A percentile compares a stretch with the other conserved stretches of the same genome.
Conservation (phyloP, 35 echinoderm and acorn worm species). For the Lytechinus variegatus region DNA sequence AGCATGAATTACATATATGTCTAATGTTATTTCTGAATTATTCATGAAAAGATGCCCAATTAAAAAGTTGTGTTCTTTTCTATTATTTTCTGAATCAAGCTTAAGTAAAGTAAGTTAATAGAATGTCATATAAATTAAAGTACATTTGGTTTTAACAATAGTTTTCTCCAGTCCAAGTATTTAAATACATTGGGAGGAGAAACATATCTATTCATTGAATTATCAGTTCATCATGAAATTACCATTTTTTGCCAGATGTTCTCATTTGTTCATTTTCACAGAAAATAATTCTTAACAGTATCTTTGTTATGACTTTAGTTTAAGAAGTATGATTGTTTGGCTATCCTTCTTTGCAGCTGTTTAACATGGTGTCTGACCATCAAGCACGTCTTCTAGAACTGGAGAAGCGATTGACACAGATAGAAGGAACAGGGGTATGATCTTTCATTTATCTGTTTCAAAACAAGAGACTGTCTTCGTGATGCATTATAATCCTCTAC, state of each 20-base stretch:
- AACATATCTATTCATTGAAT: neutral
- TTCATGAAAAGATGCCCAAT: too few species aligned
- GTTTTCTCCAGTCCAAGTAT: too few species aligned
- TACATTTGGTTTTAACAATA: too few species aligned
- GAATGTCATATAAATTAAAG: too few species aligned
- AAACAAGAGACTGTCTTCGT: too few species aligned
- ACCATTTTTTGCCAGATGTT: neutral
- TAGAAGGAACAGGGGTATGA: constrained; percentile 4
- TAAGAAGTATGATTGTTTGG: neutral
- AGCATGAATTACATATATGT: too few species aligned
- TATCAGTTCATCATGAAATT: neutral
- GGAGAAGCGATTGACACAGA: constrained; percentile 37
- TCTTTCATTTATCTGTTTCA: neutral
- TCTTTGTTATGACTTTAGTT: neutral
- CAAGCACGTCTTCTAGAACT: neutral
- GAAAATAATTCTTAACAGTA: neutral
- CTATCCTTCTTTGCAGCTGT: neutral
- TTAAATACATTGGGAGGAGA: too few species aligned
- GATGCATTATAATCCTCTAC: neutral
- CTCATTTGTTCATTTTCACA: neutral
- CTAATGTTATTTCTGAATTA: too few species aligned
- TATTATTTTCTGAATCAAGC: too few species aligned
- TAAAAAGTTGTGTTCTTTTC: too few species aligned
- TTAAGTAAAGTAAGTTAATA: too few species aligned
- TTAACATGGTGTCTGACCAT: constrained; percentile 35